Evolutionary conservation across 2,888 invertebrate genomes (phyloP).

Genomic region (Pristionchus arcanus): DNA sequence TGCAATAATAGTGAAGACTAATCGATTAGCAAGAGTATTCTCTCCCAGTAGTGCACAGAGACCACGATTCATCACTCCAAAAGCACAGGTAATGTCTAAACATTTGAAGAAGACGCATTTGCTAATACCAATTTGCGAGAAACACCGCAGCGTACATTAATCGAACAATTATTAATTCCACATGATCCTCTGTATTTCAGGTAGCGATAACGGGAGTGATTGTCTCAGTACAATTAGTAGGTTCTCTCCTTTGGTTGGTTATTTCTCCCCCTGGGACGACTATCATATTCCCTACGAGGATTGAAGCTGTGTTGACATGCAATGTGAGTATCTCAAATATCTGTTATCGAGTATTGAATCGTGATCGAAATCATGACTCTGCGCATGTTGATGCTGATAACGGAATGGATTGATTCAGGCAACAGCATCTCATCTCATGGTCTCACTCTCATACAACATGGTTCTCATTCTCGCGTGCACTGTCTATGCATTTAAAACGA

Average conservation of each 20-base stretch:
- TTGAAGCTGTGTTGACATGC: constrained; percentile 77
- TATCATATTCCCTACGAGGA: constrained; percentile 72
- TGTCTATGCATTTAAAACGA: constrained; percentile 88
- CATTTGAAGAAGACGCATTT: not conserved
- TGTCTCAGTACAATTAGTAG: constrained; percentile 86
- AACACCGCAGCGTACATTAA: not conserved
- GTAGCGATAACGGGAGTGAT: constrained; percentile 84
- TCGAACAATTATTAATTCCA: no score
- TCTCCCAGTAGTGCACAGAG: constrained; percentile 86
- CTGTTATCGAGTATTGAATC: no score
- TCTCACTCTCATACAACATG: constrained; percentile 88
- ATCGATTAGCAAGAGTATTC: constrained; percentile 86
- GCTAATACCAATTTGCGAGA: no score
- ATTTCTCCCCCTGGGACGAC: constrained; percentile 86
- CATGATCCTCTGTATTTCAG: constrained; percentile 77
- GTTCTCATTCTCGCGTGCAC: constrained; percentile 88
- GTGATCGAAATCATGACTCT: no score
- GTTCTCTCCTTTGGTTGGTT: constrained; percentile 86
- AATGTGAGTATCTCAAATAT: constrained; percentile 57
- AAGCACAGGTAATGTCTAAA: constrained; percentile 84
- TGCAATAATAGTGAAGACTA: constrained; percentile 88
- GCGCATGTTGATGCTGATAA: not conserved
- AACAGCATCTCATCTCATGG: constrained; percentile 86
- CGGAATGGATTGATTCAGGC: constrained; percentile 79
- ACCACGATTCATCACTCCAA: constrained; percentile 87